Conservation (phyloP, 2,797 vertebrate species). For the Loriculus beryllinus region DNA sequence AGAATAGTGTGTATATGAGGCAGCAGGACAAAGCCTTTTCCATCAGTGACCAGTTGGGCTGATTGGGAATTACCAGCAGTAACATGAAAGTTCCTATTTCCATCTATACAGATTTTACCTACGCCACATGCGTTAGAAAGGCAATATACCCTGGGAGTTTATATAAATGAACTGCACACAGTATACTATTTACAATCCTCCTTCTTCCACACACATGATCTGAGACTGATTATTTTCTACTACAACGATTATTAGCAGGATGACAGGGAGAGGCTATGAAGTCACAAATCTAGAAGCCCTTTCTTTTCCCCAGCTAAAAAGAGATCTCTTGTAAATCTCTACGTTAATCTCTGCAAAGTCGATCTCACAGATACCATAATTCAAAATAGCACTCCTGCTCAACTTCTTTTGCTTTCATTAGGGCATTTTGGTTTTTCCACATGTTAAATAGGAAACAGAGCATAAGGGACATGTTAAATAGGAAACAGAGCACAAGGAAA, state of each 20-base stretch:
- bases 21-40: background rate
- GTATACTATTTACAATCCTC: background rate
- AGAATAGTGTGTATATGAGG: background rate
- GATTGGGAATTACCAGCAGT: background rate
- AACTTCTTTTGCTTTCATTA: background rate
- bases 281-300: background rate
- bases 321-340: background rate
- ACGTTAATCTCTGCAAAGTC: background rate
- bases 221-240: background rate
- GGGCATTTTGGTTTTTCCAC: background rate
- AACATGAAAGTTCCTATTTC: background rate
- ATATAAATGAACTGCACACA: background rate
- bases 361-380: background rate
- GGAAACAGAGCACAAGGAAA: background rate
- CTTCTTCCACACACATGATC: background rate
- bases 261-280: background rate
- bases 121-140: background rate
- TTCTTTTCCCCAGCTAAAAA: background rate
- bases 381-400: background rate
- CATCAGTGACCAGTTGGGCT: background rate
- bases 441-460: background rate
- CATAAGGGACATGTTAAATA: background rate
- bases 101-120: background rate
- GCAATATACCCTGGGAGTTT: background rate
- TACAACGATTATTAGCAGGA: background rate